A percentile compares a stretch with the other conserved stretches of the same genome.
Conservation (phyloP, 2,888 invertebrate species). For the Polietes domitor region DNA sequence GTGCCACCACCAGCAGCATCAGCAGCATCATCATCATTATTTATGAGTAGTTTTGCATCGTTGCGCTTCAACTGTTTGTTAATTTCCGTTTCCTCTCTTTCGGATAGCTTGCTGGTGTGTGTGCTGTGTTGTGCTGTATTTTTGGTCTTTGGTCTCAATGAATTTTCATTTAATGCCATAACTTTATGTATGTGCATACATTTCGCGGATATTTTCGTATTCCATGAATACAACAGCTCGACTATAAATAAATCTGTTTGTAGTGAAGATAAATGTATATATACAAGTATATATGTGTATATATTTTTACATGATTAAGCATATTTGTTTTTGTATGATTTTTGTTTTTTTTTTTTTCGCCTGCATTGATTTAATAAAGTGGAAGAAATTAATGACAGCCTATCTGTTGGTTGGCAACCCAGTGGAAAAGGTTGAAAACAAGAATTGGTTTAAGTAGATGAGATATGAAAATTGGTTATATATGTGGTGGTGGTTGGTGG, state of each 20-base stretch:
- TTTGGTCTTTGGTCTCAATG: not conserved
- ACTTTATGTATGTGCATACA: not conserved
- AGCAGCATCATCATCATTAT: not conserved
- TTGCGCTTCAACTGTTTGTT: not conserved
- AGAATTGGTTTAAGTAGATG: not conserved
- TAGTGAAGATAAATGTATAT: not conserved
- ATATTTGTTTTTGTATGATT: not conserved
- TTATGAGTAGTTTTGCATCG: not conserved
- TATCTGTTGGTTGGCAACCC: not conserved
- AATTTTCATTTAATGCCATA: not conserved
- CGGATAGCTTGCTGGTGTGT: not conserved
- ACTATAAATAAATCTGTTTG: conserved; percentile 1
- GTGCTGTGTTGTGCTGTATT: not conserved
- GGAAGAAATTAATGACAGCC: conserved; percentile 8
- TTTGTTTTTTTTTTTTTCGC: not conserved
- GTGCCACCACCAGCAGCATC: too few relatives aligned
- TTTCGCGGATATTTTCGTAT: not conserved
- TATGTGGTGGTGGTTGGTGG: too few relatives aligned
- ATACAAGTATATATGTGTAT: not conserved
- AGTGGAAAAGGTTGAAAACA: not conserved
- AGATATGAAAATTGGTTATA: not conserved
- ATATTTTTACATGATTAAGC: conserved; percentile 3
- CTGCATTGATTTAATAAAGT: not conserved
- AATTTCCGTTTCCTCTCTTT: not conserved
- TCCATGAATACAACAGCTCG: not conserved